Evolutionary conservation across 2,888 invertebrate species (phyloP).

Genomic region (Erebia ligea): DNA sequence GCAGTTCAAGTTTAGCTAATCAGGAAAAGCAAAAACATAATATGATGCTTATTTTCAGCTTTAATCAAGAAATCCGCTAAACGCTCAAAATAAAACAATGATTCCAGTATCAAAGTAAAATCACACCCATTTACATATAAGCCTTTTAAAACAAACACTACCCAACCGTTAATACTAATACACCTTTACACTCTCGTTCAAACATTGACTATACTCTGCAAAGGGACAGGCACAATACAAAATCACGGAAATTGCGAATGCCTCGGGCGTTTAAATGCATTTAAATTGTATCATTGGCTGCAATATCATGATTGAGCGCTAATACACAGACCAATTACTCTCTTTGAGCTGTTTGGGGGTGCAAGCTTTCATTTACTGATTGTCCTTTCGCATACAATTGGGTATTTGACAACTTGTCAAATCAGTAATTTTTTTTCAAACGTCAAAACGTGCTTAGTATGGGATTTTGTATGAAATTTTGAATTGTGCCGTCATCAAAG

Average conservation of each 20-base stretch:
- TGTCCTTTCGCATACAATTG: constrained; percentile 38
- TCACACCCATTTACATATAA: neutral
- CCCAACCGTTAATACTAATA: constrained; percentile 3
- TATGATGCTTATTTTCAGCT: neutral
- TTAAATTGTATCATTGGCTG: constrained; percentile 45
- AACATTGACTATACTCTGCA: constrained; percentile 25
- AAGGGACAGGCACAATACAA: constrained; percentile 24
- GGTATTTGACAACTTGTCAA: constrained; percentile 25
- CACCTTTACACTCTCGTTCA: constrained; percentile 14
- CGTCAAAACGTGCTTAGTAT: too few relatives aligned
- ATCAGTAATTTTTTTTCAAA: too few relatives aligned
- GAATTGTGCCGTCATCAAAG: too few relatives aligned
- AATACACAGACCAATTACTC: constrained; percentile 46
- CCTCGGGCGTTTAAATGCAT: constrained; percentile 43
- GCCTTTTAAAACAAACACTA: constrained; percentile 4
- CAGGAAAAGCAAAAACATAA: too few relatives aligned
- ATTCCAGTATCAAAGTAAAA: neutral
- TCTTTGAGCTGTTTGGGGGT: constrained; percentile 48
- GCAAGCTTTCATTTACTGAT: constrained; percentile 42
- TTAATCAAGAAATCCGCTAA: neutral
- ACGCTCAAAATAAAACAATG: too few relatives aligned
- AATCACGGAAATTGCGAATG: constrained; percentile 33
- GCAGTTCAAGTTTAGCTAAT: too few relatives aligned
- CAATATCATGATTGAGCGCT: constrained; percentile 47
- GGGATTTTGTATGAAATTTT: too few relatives aligned